phyloP scores from a whole-genome alignment of 2,888 invertebrate species.

The Eucera pruinosa region DNA sequence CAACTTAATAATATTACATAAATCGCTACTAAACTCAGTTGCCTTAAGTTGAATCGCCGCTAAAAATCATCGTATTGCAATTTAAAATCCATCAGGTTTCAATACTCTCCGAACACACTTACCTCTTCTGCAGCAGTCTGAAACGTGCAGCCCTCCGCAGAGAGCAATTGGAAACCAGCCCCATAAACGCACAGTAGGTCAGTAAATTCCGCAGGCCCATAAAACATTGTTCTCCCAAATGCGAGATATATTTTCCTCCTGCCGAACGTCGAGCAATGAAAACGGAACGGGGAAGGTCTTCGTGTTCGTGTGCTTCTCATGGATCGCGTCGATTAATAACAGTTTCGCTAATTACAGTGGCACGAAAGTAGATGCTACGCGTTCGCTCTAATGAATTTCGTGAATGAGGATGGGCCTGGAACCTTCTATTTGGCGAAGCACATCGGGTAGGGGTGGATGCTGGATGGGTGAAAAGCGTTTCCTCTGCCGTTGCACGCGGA shows the following conservation, averaged over 20 bases:
- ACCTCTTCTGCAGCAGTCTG: not conserved
- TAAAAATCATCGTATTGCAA: too few relatives aligned
- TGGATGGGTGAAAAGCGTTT: conserved; percentile 44
- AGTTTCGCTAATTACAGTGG: conserved; percentile 27
- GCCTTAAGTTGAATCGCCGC: too few relatives aligned
- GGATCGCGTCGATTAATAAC: conserved; percentile 8
- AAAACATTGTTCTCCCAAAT: conserved; percentile 24
- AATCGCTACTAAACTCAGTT: too few relatives aligned
- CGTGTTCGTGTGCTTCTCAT: too few relatives aligned
- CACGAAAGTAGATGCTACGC: not conserved
- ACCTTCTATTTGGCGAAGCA: not conserved
- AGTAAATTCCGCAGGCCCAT: conserved; percentile 19
- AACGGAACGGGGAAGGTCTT: not conserved
- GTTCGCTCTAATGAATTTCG: conserved; percentile 33
- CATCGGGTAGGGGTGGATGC: too few relatives aligned
- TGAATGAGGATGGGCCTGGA: conserved; percentile 8
- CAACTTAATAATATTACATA: too few relatives aligned
- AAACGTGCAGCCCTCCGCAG: not conserved
- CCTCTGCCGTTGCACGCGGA: conserved; percentile 32
- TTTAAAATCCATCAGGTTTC: not conserved
- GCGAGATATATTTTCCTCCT: conserved; percentile 7
- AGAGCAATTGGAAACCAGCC: not conserved
- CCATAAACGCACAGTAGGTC: not conserved
- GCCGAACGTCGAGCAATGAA: conserved; percentile 3
- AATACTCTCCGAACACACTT: not conserved